phyloP scores from a whole-genome alignment of 37 sponge, comb jelly and placozoan species.

The Agelas oroides region DNA sequence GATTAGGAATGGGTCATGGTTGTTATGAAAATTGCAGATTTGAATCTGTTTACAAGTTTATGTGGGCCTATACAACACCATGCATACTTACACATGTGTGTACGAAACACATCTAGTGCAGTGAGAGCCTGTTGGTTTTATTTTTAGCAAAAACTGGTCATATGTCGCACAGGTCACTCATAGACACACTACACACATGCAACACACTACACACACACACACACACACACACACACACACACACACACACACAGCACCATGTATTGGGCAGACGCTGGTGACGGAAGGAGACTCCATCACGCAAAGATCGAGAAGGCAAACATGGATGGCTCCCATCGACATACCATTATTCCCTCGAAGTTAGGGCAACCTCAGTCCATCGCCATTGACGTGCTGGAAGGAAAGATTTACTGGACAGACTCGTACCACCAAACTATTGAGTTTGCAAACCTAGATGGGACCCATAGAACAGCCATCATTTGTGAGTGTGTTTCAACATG shows the following conservation, averaged over 20 bases:
- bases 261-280: conserved; percentile 39
- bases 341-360: not conserved
- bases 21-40: too few relatives aligned
- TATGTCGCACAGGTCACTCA: too few relatives aligned
- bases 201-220: not conserved
- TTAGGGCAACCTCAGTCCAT: conserved; percentile 4
- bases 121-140: too few relatives aligned
- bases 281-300: not conserved
- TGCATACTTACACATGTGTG: too few relatives aligned
- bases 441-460: conserved; percentile 15
- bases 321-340: conserved; percentile 26
- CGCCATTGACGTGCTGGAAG: conserved; percentile 67
- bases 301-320: conserved; percentile 25
- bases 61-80: too few relatives aligned
- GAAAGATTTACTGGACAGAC: conserved; percentile 66
- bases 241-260: conserved; percentile 3
- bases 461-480: not conserved
- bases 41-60: too few relatives aligned
- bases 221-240: not conserved
- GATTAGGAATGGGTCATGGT: too few relatives aligned
- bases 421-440: not conserved
- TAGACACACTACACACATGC: too few relatives aligned
- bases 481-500: conserved; percentile 12
- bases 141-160: too few relatives aligned
- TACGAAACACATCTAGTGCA: too few relatives aligned